Conservation (phyloP, 2,888 invertebrate species). For the Apoderus coryli region DNA sequence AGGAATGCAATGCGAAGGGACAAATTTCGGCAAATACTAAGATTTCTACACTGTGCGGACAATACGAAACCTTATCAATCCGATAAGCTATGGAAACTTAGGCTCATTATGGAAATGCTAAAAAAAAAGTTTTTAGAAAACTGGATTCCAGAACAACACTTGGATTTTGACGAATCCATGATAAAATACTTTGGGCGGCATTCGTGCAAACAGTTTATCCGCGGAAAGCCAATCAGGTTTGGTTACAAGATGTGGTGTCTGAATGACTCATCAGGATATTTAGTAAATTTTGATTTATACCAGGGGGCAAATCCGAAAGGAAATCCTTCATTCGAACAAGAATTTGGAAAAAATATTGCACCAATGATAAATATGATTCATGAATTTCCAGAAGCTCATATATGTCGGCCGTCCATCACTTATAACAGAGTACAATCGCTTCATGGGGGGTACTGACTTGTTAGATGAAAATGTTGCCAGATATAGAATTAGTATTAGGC, state of each 20-base stretch:
- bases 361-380: conserved; percentile 5
- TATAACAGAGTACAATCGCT: too few relatives aligned
- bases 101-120: conserved; percentile 12
- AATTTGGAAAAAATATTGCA: conserved; percentile 1
- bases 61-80: conserved; percentile 7
- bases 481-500: too few relatives aligned
- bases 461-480: too few relatives aligned
- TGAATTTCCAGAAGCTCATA: conserved; percentile 4
- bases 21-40: conserved; percentile 8
- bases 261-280: conserved; percentile 20
- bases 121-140: too few relatives aligned
- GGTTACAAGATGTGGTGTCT: too few relatives aligned
- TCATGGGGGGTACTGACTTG: too few relatives aligned
- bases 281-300: conserved; percentile 23
- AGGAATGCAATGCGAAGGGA: conserved; percentile 10
- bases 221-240: conserved; percentile 23
- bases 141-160: conserved; percentile 14
- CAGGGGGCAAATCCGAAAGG: conserved; percentile 20
- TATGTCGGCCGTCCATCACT: too few relatives aligned
- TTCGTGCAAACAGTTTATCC: conserved; percentile 22
- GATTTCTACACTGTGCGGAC: conserved; percentile 6
- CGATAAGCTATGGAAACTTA: conserved; percentile 12
- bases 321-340: neutral
- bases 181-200: conserved; percentile 22
- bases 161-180: conserved; percentile 21